A percentile compares a stretch with the other conserved stretches of the same genome.
phyloP scores from a whole-genome alignment of 2,113 vertebrate genomes.

The Galemys pyrenaicus region DNA sequence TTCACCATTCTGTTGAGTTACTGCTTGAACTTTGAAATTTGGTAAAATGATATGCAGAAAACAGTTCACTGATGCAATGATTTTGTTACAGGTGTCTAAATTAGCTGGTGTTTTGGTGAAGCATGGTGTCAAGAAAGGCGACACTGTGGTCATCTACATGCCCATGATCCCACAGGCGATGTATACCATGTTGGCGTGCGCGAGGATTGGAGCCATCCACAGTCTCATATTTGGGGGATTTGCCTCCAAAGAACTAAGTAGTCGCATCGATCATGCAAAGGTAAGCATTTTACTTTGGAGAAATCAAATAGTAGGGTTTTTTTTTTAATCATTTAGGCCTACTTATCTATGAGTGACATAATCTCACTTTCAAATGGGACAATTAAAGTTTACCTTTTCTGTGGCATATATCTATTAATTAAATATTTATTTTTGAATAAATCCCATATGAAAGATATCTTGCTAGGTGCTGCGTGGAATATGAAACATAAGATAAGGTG shows the following conservation, averaged over 20 bases:
- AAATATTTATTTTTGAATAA: neutral
- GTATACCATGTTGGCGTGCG: conserved; percentile 96
- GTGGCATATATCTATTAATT: neutral
- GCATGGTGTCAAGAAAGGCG: conserved; percentile 91
- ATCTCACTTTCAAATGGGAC: neutral
- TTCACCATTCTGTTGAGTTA: neutral
- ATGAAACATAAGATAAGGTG: neutral
- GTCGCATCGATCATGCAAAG: conserved; percentile 96
- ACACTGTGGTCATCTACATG: conserved; percentile 98
- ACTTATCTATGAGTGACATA: neutral
- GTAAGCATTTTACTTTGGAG: conserved; percentile 80
- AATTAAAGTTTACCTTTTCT: neutral
- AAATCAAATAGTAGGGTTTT: neutral
- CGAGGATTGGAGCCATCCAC: conserved; percentile 95
- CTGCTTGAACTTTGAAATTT: neutral
- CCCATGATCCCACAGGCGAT: conserved; percentile 98
- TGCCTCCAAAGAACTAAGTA: conserved; percentile 94
- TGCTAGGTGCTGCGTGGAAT: neutral
- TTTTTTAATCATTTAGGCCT: neutral
- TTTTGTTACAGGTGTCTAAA: conserved; percentile 91
- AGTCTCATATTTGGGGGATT: conserved; percentile 99
- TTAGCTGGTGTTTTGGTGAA: conserved; percentile 93
- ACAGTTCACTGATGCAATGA: neutral
- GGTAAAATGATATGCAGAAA: neutral
- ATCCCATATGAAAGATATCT: neutral